A percentile compares a stretch with the other conserved stretches of the same genome.
Conservation (phyloP, 2,888 invertebrate genomes). For the Papilio protenor region DNA sequence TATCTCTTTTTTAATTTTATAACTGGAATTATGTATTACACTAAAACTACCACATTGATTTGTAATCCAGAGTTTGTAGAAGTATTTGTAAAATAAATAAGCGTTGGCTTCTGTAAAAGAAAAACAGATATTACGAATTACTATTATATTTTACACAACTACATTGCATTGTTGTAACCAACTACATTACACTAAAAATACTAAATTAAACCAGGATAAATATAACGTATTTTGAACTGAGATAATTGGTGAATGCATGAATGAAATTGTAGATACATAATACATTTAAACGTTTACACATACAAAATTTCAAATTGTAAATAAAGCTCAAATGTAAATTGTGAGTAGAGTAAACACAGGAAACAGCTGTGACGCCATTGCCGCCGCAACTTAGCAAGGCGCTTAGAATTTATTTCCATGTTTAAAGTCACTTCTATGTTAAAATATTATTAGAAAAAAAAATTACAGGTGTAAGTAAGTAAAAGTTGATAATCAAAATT, state of each 20-base stretch:
- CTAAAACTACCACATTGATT: too few relatives aligned
- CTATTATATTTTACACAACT: too few relatives aligned
- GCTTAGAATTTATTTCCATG: slow-evolving; percentile 14
- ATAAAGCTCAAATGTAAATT: slow-evolving; percentile 13
- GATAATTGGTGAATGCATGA: background rate
- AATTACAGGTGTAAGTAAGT: background rate
- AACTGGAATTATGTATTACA: too few relatives aligned
- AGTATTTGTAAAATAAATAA: too few relatives aligned
- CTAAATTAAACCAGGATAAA: too few relatives aligned
- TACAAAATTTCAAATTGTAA: background rate
- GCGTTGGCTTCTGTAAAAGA: too few relatives aligned
- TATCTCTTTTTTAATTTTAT: too few relatives aligned
- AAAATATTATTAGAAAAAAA: background rate
- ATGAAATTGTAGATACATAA: background rate
- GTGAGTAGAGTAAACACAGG: slow-evolving; percentile 15
- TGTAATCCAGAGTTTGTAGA: too few relatives aligned
- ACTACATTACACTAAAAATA: too few relatives aligned
- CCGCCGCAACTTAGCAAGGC: slow-evolving; percentile 2
- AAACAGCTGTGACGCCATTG: slow-evolving; percentile 17
- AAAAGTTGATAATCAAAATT: too few relatives aligned
- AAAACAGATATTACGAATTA: too few relatives aligned
- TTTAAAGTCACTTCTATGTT: background rate
- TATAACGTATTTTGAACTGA: background rate
- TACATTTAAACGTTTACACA: background rate
- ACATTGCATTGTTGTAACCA: too few relatives aligned